Percentiles rank a stretch among this genome's conserved stretches.
These are phyloP conservation scores for Cygnus olor DNA, from an alignment of 2,797 vertebrate genomes.

Conservation along the genomic window DNA sequence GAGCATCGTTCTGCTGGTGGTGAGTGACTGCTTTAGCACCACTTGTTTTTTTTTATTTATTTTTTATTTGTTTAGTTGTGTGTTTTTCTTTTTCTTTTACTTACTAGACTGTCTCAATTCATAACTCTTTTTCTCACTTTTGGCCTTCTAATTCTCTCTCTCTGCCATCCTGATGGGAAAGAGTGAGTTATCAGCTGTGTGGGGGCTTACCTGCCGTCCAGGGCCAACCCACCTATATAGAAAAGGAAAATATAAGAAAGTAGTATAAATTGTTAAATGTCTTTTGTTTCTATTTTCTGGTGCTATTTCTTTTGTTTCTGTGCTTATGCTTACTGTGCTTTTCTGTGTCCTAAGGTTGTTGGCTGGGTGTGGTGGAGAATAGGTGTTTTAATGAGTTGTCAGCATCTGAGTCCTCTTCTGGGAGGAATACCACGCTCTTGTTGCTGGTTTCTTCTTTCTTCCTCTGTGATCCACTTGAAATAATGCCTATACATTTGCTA, in stretches of 20 bases:
- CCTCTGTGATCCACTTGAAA: not conserved
- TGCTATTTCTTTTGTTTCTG: not conserved
- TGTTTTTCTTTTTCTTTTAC: not conserved
- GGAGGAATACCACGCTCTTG: not conserved
- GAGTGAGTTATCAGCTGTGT: not conserved
- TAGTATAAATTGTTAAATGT: not conserved
- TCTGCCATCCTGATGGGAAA: not conserved
- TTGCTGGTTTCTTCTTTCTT: not conserved
- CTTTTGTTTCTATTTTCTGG: not conserved
- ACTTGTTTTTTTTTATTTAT: not conserved
- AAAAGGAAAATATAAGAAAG: not conserved
- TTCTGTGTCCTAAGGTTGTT: not conserved
- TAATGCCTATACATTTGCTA: not conserved
- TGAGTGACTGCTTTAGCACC: not conserved
- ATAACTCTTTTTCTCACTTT: not conserved
- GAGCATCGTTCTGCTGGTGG: not conserved
- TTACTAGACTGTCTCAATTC: not conserved
- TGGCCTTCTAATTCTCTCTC: not conserved
- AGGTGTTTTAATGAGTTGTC: rapidly evolving
- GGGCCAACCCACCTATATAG: not conserved
- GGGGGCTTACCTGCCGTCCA: not conserved
- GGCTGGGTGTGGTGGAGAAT: not conserved
- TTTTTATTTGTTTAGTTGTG: not conserved
- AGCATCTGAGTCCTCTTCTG: not conserved
- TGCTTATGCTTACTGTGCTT: not conserved